Evolutionary conservation across 2,888 invertebrate genomes (phyloP), one percentile per base, ranked within the genome.

Genomic region (Formica aserva): DNA sequence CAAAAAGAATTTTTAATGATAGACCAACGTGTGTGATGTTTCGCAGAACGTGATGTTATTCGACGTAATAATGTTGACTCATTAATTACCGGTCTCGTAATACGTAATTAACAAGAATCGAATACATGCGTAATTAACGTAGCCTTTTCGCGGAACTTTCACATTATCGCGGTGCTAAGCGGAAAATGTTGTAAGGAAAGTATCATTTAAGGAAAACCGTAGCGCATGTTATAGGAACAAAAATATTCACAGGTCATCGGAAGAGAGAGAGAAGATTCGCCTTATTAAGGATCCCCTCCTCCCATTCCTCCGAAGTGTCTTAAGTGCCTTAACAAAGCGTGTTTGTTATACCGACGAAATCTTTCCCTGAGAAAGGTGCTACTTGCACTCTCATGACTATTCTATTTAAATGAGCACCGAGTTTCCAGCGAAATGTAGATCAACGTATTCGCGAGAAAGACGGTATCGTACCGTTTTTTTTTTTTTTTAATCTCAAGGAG

Each of bases 301-400:
- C 1, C 35, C 13, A 15, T 11, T 41, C 3, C 22, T 13, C 55
- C 66, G 15, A 13, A 0, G n/a, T 38, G 5, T 2, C 41, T 83
- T 52, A 69, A 85, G 63, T 60, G 45, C 13, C 45, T 78, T 65
- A 72, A 85, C 11, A 86, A 60, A 62, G 76, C 45, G 57, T 63
- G 80, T 69, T 85, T 72, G 75, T 83, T 84, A 63, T 74, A 52
- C 52, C 62, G 18, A 0, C 71, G 57, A 75, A 72, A 86, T 75
- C 71, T 67, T 86, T 78, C 82, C 90, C 83, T 92, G 92, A 88
- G 92, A 93, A 92, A 91, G 89, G 90, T 93, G 92, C 88, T 92
- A 92, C 92, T 90, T 91, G 92, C 89, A 92, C 90, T 90, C 92
- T 92, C 91, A 91, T 92, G 91, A 85, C 88, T 85, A 92, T 93